Conservation (phyloP, 2,888 invertebrate species). For the Frankliniella intonsa region DNA sequence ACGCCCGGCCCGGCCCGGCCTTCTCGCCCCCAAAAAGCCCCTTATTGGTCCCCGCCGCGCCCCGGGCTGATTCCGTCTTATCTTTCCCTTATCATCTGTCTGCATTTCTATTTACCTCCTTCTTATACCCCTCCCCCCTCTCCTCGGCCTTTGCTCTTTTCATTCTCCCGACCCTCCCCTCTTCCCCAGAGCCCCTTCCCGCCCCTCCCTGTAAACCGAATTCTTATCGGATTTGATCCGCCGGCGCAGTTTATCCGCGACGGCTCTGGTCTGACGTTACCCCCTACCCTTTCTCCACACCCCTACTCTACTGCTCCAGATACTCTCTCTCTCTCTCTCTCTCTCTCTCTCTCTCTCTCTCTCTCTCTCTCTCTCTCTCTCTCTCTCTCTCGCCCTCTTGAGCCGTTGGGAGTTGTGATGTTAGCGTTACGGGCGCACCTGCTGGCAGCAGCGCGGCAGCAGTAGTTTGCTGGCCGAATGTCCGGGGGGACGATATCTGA, state of each 20-base stretch:
- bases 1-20: no score
- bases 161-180: no score
- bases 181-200: background rate
- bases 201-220: background rate
- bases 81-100: slow-evolving; percentile 12
- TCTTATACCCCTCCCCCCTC: background rate
- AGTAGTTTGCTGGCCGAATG: no score
- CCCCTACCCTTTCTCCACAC: background rate
- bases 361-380: slow-evolving; percentile 24
- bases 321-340: background rate
- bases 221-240: slow-evolving; percentile 1
- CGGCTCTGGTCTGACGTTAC: no score
- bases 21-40: no score
- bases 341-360: background rate
- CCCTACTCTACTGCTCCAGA: background rate
- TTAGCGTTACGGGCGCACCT: no score
- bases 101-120: slow-evolving; percentile 12
- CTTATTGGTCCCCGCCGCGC: no score
- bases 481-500: no score
- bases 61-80: background rate
- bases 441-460: no score
- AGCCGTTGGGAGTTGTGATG: no score
- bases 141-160: no score
- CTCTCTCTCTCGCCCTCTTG: slow-evolving; percentile 28
- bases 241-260: background rate